These are phyloP conservation scores for Datnioides undecimradiatus DNA, from an alignment of 2,113 vertebrate genomes.

Conservation along the genomic window DNA sequence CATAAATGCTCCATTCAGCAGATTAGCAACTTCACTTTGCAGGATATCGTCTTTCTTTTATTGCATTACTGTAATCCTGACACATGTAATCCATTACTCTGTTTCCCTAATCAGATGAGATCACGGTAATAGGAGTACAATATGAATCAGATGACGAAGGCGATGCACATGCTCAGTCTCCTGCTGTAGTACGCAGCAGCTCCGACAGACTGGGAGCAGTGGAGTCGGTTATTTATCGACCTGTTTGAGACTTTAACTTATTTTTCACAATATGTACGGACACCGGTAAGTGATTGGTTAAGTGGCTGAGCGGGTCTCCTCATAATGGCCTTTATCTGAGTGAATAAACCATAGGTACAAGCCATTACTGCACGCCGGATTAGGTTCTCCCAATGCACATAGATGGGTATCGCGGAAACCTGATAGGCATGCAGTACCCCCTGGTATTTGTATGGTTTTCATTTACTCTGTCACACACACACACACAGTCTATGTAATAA, in stretches of 20 bases:
- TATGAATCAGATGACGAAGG: slow-evolving; percentile 13
- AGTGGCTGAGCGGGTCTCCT: slow-evolving; percentile 32
- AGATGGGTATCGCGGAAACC: slow-evolving; percentile 70
- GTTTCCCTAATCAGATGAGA: slow-evolving; percentile 21
- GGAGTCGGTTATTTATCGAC: not conserved
- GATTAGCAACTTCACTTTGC: no score
- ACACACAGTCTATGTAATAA: not conserved
- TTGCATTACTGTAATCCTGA: not conserved
- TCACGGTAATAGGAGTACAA: slow-evolving; percentile 8
- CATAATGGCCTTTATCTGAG: slow-evolving; percentile 57
- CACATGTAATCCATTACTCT: slow-evolving; percentile 12
- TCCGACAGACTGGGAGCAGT: not conserved
- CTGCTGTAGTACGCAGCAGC: not conserved
- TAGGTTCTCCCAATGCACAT: slow-evolving; percentile 55
- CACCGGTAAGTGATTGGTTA: not conserved
- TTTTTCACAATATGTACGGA: slow-evolving; percentile 6
- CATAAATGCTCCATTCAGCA: no score
- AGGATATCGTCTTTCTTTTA: not conserved
- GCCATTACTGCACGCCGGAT: slow-evolving; percentile 54
- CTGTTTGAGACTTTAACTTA: not conserved
- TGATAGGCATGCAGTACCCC: slow-evolving; percentile 37
- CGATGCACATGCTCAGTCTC: not conserved
- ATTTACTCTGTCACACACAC: slow-evolving; percentile 35
- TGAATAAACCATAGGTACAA: slow-evolving; percentile 53
- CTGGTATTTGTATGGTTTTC: slow-evolving; percentile 32